These are phyloP conservation scores for Hymenopus coronatus DNA, from an alignment of 2,888 invertebrate genomes.

Conservation along the genomic window DNA sequence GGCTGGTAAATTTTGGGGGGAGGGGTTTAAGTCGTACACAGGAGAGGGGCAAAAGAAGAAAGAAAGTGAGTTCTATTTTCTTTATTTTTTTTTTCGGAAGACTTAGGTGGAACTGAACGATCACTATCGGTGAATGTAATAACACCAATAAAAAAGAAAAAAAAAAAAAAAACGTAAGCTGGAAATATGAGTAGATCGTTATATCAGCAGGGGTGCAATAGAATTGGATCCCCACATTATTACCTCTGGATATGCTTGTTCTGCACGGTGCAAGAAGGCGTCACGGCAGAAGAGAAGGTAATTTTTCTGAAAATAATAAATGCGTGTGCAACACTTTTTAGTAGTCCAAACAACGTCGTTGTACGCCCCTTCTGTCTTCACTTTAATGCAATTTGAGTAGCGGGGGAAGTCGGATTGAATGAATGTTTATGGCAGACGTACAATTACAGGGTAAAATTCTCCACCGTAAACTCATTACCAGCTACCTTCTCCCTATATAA, in stretches of 20 bases:
- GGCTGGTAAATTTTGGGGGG: too few species aligned
- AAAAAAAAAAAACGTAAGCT: too few species aligned
- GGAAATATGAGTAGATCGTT: too few species aligned
- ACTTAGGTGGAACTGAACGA: too few species aligned
- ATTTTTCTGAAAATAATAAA: not conserved
- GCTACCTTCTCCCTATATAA: not conserved
- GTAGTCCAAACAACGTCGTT: not conserved
- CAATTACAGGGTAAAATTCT: not conserved
- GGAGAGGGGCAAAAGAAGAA: too few species aligned
- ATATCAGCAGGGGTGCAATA: too few species aligned
- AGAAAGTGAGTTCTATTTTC: too few species aligned
- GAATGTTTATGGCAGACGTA: not conserved
- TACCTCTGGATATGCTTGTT: not conserved
- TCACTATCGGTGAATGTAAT: too few species aligned
- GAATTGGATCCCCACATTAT: too few species aligned
- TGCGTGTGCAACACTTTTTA: not conserved
- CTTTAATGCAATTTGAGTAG: not conserved
- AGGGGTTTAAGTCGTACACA: too few species aligned
- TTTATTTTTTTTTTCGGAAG: too few species aligned
- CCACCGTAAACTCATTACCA: not conserved
- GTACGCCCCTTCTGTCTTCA: not conserved
- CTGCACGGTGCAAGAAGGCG: not conserved
- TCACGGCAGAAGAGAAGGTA: not conserved
- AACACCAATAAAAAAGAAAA: too few species aligned
- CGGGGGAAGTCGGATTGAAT: not conserved